Percentiles rank a stretch among this genome's conserved stretches.
phyloP scores from a whole-genome alignment of 2,797 vertebrate genomes.

The Lacerta bilineata region DNA sequence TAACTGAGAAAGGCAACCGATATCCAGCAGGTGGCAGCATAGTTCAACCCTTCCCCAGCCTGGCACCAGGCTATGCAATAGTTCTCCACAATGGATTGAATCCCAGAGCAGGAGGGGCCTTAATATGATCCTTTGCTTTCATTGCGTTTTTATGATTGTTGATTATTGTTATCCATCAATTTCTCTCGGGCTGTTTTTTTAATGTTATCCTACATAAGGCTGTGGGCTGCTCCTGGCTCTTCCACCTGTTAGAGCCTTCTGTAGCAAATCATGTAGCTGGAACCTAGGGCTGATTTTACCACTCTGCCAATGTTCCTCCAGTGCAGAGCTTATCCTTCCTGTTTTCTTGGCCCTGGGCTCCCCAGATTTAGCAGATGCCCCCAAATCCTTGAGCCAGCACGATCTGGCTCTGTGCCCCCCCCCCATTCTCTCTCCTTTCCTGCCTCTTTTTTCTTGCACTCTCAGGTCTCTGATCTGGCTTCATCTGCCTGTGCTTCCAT shows the following conservation, averaged over 20 bases:
- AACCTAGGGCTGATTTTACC: not conserved
- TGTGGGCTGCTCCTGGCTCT: not conserved
- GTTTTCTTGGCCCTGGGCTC: too few relatives aligned
- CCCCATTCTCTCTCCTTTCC: not conserved
- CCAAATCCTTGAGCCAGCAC: not conserved
- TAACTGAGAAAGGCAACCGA: not conserved
- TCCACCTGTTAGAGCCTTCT: not conserved
- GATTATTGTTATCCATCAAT: not conserved
- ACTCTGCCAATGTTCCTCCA: not conserved
- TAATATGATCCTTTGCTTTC: not conserved
- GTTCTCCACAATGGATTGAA: not conserved
- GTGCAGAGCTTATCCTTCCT: not conserved
- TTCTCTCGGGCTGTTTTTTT: not conserved
- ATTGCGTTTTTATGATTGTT: not conserved
- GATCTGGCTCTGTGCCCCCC: constrained; percentile 22
- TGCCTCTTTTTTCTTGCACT: not conserved
- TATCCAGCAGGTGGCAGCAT: constrained; percentile 32
- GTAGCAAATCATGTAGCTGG: not conserved
- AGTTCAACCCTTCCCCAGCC: not conserved
- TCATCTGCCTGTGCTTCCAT: not conserved
- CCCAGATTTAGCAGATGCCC: constrained; percentile 23
- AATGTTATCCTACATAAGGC: not conserved
- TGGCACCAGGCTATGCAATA: not conserved
- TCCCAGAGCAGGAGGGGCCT: not conserved
- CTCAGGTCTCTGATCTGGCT: not conserved